Evolutionary conservation across 2,888 invertebrate genomes (phyloP), one percentile per base, ranked within the genome.

Genomic region (Xanthia togata): DNA sequence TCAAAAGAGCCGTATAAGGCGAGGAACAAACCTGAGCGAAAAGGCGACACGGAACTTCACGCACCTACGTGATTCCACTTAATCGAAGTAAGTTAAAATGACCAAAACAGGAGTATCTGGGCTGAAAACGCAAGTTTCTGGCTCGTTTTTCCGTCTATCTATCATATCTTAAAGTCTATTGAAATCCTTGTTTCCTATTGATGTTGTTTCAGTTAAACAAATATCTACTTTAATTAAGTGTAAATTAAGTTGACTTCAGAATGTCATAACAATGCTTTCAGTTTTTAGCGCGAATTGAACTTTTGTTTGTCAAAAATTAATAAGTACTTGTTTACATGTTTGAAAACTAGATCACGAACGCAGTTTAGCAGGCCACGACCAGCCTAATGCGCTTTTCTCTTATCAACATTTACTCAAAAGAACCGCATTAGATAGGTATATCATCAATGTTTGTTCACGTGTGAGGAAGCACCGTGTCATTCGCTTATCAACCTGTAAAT

Each of bases 401-500:
- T 73, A 75, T 82, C 64, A 71, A 17, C 59, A 4, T 35, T 20
- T 26, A 38, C 50, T 63, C 50, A 70, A 73, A 62, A 70, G 31
- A 31, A 12, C 38, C 70, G 50, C 64, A 38, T 31, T 53, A 59
- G 57, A 57, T 77, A 67, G 3, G 1, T 9, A n/a, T 44, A 8
- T 31, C 71, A 63, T 65, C 60, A 71, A 50, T 65, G 62, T 76
- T 67, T 71, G 26, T 31, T 71, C 79, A 82, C 78, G 63, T 73
- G 78, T 53, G 44, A 76, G 73, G 73, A 75, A 76, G 70, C 55
- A 44, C 57, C 41, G 35, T 68, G 73, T 80, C 73, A 78, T 53
- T 14, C 68, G 1, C 60, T 84, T 79, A 87, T 86, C 85, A 17
- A 31, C 20, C 20, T 69, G 70, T 41, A 70, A 59, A 86, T 84